phyloP scores from a whole-genome alignment of 2,888 invertebrate genomes.

The Conistra vaccinii region DNA sequence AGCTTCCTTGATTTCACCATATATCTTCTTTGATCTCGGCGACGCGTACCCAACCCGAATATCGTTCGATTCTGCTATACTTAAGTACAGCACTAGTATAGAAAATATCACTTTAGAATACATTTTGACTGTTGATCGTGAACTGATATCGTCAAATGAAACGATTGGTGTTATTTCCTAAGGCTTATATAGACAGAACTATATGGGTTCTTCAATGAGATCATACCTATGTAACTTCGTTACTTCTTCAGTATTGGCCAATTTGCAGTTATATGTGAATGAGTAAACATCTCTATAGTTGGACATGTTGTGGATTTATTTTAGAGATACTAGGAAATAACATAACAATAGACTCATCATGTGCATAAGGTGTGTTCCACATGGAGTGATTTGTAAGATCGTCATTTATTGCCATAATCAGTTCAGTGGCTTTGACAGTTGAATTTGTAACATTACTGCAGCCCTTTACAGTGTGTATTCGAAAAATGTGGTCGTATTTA shows the following conservation, averaged over 20 bases:
- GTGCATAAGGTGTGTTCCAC: slow-evolving; percentile 7
- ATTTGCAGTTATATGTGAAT: slow-evolving; percentile 61
- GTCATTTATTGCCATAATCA: background rate
- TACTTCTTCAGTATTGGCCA: slow-evolving; percentile 41
- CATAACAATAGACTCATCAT: slow-evolving; percentile 2
- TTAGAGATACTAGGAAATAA: slow-evolving; percentile 51
- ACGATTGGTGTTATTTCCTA: background rate
- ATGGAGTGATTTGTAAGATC: background rate
- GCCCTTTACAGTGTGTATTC: too few relatives aligned
- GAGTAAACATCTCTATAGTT: slow-evolving; percentile 48
- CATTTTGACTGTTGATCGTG: slow-evolving; percentile 49
- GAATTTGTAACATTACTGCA: background rate
- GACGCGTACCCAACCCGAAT: slow-evolving; percentile 71
- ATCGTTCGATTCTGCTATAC: slow-evolving; percentile 68
- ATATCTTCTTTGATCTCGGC: slow-evolving; percentile 76
- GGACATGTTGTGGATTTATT: slow-evolving; percentile 38
- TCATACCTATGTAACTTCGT: slow-evolving; percentile 46
- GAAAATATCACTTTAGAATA: slow-evolving; percentile 47
- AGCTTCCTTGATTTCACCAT: slow-evolving; percentile 80
- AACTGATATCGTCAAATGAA: slow-evolving; percentile 27
- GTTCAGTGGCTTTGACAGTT: background rate
- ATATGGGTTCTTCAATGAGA: slow-evolving; percentile 53
- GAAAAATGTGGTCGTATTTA: too few relatives aligned
- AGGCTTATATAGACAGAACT: slow-evolving; percentile 49
- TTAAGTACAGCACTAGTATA: slow-evolving; percentile 45